Conservation (phyloP, 2,113 vertebrate genomes). For the Oreocharis arfaki region DNA sequence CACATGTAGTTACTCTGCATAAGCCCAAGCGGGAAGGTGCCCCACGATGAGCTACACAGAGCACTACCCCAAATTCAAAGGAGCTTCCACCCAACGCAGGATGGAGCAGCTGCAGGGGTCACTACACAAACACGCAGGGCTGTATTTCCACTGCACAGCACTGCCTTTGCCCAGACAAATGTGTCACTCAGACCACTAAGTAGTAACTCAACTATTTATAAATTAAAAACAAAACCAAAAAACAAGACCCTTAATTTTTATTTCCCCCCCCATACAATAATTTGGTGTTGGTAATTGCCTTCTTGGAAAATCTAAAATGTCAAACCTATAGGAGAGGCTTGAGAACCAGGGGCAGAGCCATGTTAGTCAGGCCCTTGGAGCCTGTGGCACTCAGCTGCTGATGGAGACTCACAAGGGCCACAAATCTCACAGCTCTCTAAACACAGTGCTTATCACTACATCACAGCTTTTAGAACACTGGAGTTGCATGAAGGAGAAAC, state of each 20-base stretch:
- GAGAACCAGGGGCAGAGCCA: neutral
- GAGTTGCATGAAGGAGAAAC: neutral
- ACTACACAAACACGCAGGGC: rapidly evolving
- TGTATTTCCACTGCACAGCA: neutral
- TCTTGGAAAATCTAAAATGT: neutral
- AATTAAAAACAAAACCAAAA: neutral
- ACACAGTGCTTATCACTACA: neutral
- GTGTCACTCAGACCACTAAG: neutral
- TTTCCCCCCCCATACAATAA: neutral
- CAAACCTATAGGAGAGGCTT: neutral
- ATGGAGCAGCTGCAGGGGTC: neutral
- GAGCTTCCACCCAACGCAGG: neutral
- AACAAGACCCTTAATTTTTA: neutral
- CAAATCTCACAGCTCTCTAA: neutral
- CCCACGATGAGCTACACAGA: neutral
- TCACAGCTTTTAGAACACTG: neutral
- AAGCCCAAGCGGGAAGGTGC: neutral
- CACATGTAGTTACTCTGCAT: rapidly evolving
- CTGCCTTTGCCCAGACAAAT: neutral
- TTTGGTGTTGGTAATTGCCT: neutral
- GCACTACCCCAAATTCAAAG: neutral
- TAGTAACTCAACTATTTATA: neutral
- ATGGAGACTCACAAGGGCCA: neutral
- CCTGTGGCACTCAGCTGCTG: neutral
- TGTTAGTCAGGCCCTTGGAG: rapidly evolving